phyloP scores from a whole-genome alignment of 2,113 vertebrate genomes.

The Capreolus pygargus region DNA sequence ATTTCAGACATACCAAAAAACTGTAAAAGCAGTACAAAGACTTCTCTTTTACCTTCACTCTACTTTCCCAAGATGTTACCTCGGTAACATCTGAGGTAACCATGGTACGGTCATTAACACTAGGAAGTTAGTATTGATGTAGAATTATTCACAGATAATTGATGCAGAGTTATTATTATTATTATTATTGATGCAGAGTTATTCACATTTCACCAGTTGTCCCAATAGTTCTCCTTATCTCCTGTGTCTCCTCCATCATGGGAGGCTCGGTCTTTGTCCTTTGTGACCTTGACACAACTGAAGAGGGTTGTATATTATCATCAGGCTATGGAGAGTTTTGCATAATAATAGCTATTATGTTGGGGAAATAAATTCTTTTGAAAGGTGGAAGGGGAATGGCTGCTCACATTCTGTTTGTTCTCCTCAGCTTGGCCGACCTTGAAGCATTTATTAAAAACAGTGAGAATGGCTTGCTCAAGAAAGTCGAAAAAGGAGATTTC shows the following conservation, averaged over 20 bases:
- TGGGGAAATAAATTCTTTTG: not conserved
- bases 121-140: not conserved
- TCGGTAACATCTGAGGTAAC: not conserved
- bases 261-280: not conserved
- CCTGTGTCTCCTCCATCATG: not conserved
- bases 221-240: not conserved
- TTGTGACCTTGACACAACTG: not conserved
- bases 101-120: not conserved
- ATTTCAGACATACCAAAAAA: not conserved
- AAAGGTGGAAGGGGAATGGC: not conserved
- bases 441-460: slow-evolving; percentile 85
- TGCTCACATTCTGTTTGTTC: slow-evolving; percentile 1
- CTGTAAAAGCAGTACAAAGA: not conserved
- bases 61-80: not conserved
- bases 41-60: not conserved
- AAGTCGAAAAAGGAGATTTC: slow-evolving; percentile 88
- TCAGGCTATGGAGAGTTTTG: not conserved
- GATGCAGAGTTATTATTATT: too few species aligned
- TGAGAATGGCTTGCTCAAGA: slow-evolving; percentile 83
- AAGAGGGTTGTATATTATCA: not conserved
- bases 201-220: not conserved
- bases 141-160: too few species aligned
- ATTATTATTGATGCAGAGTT: too few species aligned
- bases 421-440: slow-evolving; percentile 88
- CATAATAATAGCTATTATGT: not conserved